Evolutionary conservation across 2,113 vertebrate species (phyloP), one percentile per base, ranked within the genome.

Genomic region (Oreochromis aureus): DNA sequence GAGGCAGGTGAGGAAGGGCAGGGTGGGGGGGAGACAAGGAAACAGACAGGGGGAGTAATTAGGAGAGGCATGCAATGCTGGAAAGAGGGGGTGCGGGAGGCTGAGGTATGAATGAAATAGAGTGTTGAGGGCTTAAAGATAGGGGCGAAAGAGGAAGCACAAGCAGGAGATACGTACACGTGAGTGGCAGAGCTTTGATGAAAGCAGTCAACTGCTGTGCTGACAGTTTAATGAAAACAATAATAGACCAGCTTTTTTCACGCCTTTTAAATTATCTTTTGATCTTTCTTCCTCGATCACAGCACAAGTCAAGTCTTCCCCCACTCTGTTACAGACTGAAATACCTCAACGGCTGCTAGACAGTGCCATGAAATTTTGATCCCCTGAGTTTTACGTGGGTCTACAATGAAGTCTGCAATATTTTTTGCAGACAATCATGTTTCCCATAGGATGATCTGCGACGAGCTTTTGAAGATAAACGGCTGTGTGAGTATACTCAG

Each of bases 1-100:
- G 81, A 89, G 80, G 85, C 82, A 90, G 86, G 91, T 91, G 92
- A 91, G 82, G 54, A 76, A 76, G 81, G 19, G 2, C 24, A 66
- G 78, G 78, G 63, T 48, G 6, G 27, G 55, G 32, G 86, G 39
- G 80, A 59, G 89, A 87, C 81, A 85, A 46, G 48, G 89, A 76
- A 83, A 93, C 1, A 10, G 92, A 92, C 82, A 78, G 10, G 71
- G 71, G 83, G 34, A 55, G 86, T 92, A 93, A 95, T 93, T 78
- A 89, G 76, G 71, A 86, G 78, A 90, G 92, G 90, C 93, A 54
- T 76, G 86, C 39, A 78, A 86, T 80, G 90, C 1, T 22, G 36
- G 55, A 41, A 27, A 46, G 82, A 69, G 41, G 16, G 79, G 81
- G 8, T 11, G 59, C 10, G 13, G 63, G 82, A 16, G 41, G 27